Base-by-base conservation (phyloP, 2,888 invertebrate species). In the Ceriagrion tenellum region DNA sequence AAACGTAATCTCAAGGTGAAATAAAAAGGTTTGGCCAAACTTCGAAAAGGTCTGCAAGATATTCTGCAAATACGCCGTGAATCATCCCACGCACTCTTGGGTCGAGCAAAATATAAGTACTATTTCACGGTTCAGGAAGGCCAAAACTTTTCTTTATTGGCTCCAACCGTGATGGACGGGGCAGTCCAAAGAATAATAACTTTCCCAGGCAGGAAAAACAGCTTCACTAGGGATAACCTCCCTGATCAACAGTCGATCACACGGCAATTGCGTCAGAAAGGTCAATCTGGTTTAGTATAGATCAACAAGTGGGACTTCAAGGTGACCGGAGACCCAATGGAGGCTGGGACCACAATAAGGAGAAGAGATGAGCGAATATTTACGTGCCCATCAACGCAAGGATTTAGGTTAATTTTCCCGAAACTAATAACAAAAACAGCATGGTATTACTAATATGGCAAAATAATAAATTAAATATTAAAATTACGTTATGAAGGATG, bases 251-350 rank as follows among this genome's bases (percentile, higher is more conserved):
- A 93, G 23, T 74, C 93, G 69, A 93, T 93, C 93, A 47, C 91
- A 47, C 89, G 55, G 55, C 26, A 26, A 47, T 69, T 93, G 47
- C 93, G 47, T 93, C 93, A 93, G 47, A 93, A 47, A 69, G 69
- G 93, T 93, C 93, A 69, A 93, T 23, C 26, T 40, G 69, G 47
- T 69, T 63, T 93, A 93, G 26, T 55, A 47, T 69, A 74, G 93
- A 93, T 93, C 93, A 93, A 93, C 93, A 93, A 93, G 93, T 93
- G 93, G 63, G n/a, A 74, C 69, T 93, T 69, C 63, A 93, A 93
- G 93, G 69, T 47, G 93, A 93, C 40, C 47, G 93, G 69, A 69
- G 55, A 23, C 23, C 16, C 35, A 10, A 23, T 0, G 93, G 63
- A 63, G 93, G 20, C 40, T 69, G 47, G n/a, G 47, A 23, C 47